Percentiles rank a stretch among this genome's conserved stretches.
Evolutionary conservation across 2,113 vertebrate species (phyloP).

Genomic region (Lepus europaeus): DNA sequence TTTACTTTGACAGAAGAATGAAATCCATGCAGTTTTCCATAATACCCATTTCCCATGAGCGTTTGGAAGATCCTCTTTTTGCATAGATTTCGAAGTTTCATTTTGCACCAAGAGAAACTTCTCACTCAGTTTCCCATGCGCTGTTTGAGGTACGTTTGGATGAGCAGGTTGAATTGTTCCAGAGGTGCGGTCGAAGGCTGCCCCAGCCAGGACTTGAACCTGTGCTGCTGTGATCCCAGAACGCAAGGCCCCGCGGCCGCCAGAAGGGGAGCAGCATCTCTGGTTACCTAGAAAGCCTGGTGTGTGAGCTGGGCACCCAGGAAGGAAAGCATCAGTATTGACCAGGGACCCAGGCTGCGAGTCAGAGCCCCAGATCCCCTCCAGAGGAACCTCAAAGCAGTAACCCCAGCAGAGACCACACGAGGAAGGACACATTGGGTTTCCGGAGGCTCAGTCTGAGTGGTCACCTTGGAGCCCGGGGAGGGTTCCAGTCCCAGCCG

Average conservation of each 20-base stretch:
- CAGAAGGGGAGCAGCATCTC: not conserved
- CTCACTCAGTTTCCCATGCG: no score
- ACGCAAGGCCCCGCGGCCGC: not conserved
- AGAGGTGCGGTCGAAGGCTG: not conserved
- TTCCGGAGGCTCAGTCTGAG: constrained; percentile 34
- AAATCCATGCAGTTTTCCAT: no score
- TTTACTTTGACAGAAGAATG: no score
- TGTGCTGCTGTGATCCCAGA: not conserved
- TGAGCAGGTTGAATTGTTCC: not conserved
- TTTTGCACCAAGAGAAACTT: no score
- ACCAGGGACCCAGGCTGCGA: constrained; percentile 58
- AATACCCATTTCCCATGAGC: no score
- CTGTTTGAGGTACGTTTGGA: no score
- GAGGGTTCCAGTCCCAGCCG: not conserved
- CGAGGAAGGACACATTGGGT: constrained; percentile 70
- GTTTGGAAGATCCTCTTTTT: no score
- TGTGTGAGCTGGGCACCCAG: not conserved
- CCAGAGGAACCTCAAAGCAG: constrained; percentile 72
- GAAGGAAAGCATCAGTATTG: constrained; percentile 30
- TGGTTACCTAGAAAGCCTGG: constrained; percentile 21
- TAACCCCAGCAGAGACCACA: constrained; percentile 50
- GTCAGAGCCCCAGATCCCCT: constrained; percentile 63
- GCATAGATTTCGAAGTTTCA: no score
- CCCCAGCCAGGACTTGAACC: not conserved
- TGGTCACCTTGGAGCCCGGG: not conserved